Evolutionary conservation across 2,113 vertebrate species (phyloP).

Genomic region (Entelurus aequoreus): DNA sequence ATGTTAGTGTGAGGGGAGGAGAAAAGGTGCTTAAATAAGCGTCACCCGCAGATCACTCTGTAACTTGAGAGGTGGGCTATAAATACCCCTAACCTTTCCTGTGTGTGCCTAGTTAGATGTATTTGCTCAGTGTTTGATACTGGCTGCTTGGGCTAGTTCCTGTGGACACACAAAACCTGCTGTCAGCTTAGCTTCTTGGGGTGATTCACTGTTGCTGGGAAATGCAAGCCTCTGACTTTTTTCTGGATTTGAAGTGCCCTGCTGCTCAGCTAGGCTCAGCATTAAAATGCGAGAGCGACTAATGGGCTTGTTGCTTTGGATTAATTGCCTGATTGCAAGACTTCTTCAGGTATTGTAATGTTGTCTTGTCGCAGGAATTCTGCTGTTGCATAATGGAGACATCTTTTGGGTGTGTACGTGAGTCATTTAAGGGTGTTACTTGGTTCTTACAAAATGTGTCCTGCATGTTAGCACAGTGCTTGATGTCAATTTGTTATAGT

Average conservation of each 20-base stretch:
- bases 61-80: conserved; percentile 74
- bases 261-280: conserved; percentile 25
- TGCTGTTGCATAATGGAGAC: not conserved
- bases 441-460: not conserved
- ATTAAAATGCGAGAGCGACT: conserved; percentile 51
- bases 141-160: conserved; percentile 26
- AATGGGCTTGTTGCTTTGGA: conserved; percentile 40
- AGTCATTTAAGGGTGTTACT: conserved; percentile 1
- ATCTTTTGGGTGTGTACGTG: conserved; percentile 19
- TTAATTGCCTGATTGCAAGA: conserved; percentile 46
- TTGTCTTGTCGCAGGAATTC: conserved; percentile 4
- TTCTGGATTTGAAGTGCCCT: conserved; percentile 14
- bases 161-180: conserved; percentile 26
- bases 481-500: not conserved
- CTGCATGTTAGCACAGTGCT: not conserved
- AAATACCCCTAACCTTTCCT: conserved; percentile 77
- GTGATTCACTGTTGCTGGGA: conserved; percentile 31
- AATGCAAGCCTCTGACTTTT: conserved; percentile 44
- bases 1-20: conserved; percentile 38
- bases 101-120: conserved; percentile 49
- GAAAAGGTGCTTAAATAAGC: conserved; percentile 70
- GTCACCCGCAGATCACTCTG: conserved; percentile 61
- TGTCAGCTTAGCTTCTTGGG: conserved; percentile 14
- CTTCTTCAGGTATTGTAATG: conserved; percentile 36
- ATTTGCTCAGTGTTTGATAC: conserved; percentile 40